Evolutionary conservation across 1,140 invertebrate genomes (phyloP).

Genomic region (Formica exsecta): DNA sequence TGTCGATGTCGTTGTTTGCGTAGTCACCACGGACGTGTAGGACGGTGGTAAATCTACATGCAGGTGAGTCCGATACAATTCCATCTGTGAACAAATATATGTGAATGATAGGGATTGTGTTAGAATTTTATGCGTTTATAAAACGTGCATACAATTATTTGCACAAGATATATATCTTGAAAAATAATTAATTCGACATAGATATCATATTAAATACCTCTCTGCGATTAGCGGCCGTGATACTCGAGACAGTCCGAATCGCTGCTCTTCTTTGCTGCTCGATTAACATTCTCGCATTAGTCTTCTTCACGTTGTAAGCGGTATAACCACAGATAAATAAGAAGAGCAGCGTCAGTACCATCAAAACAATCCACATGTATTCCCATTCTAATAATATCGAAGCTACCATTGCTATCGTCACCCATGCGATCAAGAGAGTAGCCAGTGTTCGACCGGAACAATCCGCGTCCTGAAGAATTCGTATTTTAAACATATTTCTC

Average conservation of each 20-base stretch:
- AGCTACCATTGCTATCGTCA: slow-evolving; percentile 78
- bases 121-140: neutral
- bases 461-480: slow-evolving; percentile 69
- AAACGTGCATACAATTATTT: neutral
- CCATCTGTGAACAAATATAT: neutral
- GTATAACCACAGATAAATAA: slow-evolving; percentile 78
- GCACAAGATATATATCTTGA: neutral
- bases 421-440: slow-evolving; percentile 79
- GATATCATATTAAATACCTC: slow-evolving; percentile 12
- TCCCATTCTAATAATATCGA: slow-evolving; percentile 79
- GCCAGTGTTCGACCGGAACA: slow-evolving; percentile 78
- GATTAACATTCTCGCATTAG: slow-evolving; percentile 29
- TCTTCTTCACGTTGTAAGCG: slow-evolving; percentile 71
- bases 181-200: neutral
- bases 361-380: slow-evolving; percentile 80
- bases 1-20: neutral
- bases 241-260: slow-evolving; percentile 23
- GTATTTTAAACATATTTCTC: slow-evolving; percentile 1
- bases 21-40: slow-evolving; percentile 12
- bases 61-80: neutral
- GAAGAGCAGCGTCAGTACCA: slow-evolving; percentile 78
- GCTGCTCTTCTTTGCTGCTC: slow-evolving; percentile 25
- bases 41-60: slow-evolving; percentile 33
- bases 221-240: slow-evolving; percentile 11
- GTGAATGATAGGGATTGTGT: neutral